Conservation (phyloP, 2,797 vertebrate species). For the Acrossocheilus wenchowensis region DNA sequence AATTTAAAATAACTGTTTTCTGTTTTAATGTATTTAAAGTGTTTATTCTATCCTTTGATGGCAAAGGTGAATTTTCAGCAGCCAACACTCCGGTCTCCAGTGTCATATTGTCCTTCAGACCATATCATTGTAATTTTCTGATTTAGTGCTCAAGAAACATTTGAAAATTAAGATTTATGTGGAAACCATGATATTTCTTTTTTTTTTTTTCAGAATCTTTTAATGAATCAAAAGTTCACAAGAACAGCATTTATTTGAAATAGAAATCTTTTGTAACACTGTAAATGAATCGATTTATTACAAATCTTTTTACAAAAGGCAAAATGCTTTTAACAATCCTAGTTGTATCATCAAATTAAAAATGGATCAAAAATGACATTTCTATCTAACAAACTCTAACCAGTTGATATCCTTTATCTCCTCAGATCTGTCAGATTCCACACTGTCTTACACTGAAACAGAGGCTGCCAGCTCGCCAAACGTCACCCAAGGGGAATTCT, state of each 20-base stretch:
- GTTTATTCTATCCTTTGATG: too few relatives aligned
- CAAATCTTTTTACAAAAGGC: not conserved
- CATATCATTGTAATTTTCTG: not conserved
- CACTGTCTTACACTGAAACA: conserved; percentile 99
- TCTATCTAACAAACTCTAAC: not conserved
- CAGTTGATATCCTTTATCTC: conserved; percentile 44
- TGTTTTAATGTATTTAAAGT: not conserved
- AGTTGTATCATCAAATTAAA: not conserved
- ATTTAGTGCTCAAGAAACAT: not conserved
- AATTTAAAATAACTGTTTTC: not conserved
- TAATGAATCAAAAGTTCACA: not conserved
- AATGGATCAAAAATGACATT: not conserved
- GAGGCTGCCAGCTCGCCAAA: conserved; percentile 94
- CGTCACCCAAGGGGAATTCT: conserved; percentile 90
- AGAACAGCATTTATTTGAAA: not conserved
- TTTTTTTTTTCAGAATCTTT: not conserved
- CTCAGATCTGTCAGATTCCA: conserved; percentile 96
- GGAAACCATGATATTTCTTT: not conserved
- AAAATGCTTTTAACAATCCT: not conserved
- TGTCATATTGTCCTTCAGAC: not conserved
- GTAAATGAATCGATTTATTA: not conserved
- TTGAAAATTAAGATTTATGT: not conserved
- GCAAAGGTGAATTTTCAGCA: too few relatives aligned
- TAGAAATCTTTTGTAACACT: not conserved
- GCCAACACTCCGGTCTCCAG: too few relatives aligned